phyloP scores from a whole-genome alignment of 2,113 vertebrate genomes.

The Nanger granti region DNA sequence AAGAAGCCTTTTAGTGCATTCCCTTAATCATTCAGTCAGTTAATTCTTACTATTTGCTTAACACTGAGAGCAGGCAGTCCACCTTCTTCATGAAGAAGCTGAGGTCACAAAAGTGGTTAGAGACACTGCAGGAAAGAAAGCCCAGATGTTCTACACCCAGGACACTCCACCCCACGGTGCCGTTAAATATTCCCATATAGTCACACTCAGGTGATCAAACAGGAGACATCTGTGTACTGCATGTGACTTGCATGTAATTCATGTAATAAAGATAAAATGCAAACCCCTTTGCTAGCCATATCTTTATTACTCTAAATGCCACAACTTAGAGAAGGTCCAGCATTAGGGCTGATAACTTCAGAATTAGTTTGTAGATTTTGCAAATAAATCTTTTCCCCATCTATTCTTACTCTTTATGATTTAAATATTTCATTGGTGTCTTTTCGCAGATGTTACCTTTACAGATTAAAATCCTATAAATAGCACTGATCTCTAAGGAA shows the following conservation, averaged over 20 bases:
- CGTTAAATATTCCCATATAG: not conserved
- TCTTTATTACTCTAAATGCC: constrained; percentile 12
- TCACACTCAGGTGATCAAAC: constrained; percentile 20
- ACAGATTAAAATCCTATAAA: constrained; percentile 16
- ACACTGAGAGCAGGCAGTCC: not conserved
- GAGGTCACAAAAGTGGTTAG: not conserved
- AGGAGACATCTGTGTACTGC: constrained; percentile 36
- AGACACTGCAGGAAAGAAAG: not conserved
- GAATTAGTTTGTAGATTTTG: not conserved
- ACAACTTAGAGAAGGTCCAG: not conserved
- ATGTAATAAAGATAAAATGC: constrained; percentile 30
- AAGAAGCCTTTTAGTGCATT: not conserved
- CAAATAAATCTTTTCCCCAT: not conserved
- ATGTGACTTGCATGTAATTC: constrained; percentile 42
- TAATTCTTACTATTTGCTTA: not conserved
- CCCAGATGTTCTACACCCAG: constrained; percentile 13
- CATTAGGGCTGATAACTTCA: not conserved
- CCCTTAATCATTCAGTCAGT: not conserved
- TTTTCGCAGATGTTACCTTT: not conserved
- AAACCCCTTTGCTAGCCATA: not conserved
- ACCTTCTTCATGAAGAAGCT: not conserved
- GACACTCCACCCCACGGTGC: not conserved
- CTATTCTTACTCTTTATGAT: not conserved
- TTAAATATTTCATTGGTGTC: not conserved
- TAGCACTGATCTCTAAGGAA: not conserved